Percentiles rank a stretch among this genome's conserved stretches.
phyloP scores from a whole-genome alignment of 2,888 invertebrate genomes.

The Unio delphinus region DNA sequence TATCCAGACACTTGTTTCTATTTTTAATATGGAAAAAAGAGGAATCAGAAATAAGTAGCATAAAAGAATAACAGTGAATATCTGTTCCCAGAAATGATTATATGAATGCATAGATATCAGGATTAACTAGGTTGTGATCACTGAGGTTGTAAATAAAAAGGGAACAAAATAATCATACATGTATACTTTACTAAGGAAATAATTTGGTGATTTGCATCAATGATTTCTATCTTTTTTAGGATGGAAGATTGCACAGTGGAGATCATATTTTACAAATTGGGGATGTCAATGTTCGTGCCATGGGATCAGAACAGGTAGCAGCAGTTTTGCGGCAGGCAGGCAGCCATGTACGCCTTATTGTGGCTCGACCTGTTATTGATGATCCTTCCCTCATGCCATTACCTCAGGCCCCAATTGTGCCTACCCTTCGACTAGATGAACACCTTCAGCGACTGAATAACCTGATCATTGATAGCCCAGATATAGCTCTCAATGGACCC shows the following conservation, averaged over 20 bases:
- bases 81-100: too few relatives aligned
- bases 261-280: conserved; percentile 93
- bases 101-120: too few relatives aligned
- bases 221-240: conserved; percentile 76
- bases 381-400: conserved; percentile 46
- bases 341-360: conserved; percentile 93
- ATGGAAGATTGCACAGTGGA: conserved; percentile 94
- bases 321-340: conserved; percentile 95
- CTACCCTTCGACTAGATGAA: conserved; percentile 89
- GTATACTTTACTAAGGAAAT: too few relatives aligned
- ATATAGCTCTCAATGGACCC: conserved; percentile 3
- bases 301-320: conserved; percentile 95
- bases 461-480: conserved; percentile 24
- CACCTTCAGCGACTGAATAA: conserved; percentile 78
- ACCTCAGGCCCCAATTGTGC: conserved; percentile 87
- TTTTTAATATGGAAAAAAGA: too few relatives aligned
- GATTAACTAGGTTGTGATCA: too few relatives aligned
- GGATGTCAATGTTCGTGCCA: conserved; percentile 93
- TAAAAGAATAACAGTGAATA: too few relatives aligned
- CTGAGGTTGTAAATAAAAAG: too few relatives aligned
- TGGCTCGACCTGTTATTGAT: conserved; percentile 79
- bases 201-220: background rate
- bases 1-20: too few relatives aligned
- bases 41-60: too few relatives aligned
- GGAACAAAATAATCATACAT: too few relatives aligned